A percentile compares a stretch with the other conserved stretches of the same genome.
These are phyloP conservation scores for Tautogolabrus adspersus DNA, from an alignment of 2,113 vertebrate species.

Conservation along the genomic window DNA sequence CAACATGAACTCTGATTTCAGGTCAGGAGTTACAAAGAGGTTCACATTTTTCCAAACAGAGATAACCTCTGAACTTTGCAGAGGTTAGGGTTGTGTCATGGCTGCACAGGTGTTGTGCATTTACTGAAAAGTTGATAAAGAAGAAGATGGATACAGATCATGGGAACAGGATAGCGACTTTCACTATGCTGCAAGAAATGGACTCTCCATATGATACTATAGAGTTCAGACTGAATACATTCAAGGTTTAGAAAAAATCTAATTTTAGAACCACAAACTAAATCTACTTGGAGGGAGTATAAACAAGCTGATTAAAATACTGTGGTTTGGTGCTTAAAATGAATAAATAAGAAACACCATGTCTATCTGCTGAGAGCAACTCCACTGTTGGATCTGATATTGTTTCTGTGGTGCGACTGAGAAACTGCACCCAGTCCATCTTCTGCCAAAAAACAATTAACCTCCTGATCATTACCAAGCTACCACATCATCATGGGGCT, in stretches of 20 bases:
- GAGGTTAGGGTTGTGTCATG: neutral
- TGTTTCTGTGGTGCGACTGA: slow-evolving; percentile 8
- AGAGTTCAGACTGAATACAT: neutral
- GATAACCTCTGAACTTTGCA: slow-evolving; percentile 43
- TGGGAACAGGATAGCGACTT: neutral
- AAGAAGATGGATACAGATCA: neutral
- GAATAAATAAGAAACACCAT: slow-evolving; percentile 25
- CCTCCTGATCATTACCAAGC: slow-evolving; percentile 54
- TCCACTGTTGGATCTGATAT: slow-evolving; percentile 9
- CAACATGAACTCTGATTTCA: slow-evolving; percentile 29
- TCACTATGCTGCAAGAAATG: neutral
- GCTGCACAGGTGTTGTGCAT: slow-evolving; percentile 31
- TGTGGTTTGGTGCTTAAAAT: slow-evolving; percentile 35
- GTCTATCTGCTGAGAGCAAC: slow-evolving; percentile 33
- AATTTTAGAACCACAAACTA: slow-evolving; percentile 28
- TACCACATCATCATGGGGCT: slow-evolving; percentile 56
- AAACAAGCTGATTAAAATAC: slow-evolving; percentile 53
- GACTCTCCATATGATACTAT: neutral
- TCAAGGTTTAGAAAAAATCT: too few relatives aligned
- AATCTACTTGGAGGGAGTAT: slow-evolving; percentile 30
- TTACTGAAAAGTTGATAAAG: slow-evolving; percentile 6
- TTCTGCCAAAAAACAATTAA: slow-evolving; percentile 66
- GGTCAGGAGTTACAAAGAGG: slow-evolving; percentile 29
- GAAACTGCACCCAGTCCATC: slow-evolving; percentile 42
- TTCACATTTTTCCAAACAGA: neutral